Conservation (phyloP, 2,113 vertebrate genomes). For the Collichthys lucidus region DNA sequence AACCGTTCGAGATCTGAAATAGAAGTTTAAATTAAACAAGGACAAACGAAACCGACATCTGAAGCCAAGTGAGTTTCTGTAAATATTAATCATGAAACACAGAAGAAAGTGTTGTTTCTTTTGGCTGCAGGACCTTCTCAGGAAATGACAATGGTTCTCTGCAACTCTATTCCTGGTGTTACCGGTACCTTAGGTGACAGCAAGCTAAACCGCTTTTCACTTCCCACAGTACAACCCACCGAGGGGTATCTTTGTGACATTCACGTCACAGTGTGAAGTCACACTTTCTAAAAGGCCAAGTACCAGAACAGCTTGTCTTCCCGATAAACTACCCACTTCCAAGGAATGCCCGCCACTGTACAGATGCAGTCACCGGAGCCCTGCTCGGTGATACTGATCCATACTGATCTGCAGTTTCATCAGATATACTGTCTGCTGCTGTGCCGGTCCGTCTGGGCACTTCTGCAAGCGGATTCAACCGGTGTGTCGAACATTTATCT, state of each 20-base stretch:
- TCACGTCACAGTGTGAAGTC: slow-evolving; percentile 34
- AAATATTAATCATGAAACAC: neutral
- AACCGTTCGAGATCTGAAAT: neutral
- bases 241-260: slow-evolving; percentile 30
- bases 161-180: neutral
- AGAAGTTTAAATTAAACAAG: neutral
- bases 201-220: slow-evolving; percentile 33
- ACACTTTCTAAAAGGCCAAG: slow-evolving; percentile 23
- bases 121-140: neutral
- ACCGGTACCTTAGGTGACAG: neutral
- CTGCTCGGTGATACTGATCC: neutral
- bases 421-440: slow-evolving; percentile 10
- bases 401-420: slow-evolving; percentile 9
- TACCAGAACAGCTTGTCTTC: slow-evolving; percentile 23
- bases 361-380: neutral
- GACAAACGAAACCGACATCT: neutral
- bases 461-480: neutral
- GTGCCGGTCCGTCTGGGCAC: slow-evolving; percentile 3
- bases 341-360: neutral
- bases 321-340: neutral
- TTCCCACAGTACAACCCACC: neutral
- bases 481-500: neutral
- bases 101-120: neutral
- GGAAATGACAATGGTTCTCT: neutral
- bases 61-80: neutral